Percentiles rank a stretch among this genome's conserved stretches.
Conservation (phyloP, 1,140 invertebrate genomes). For the Hyles vespertilio region DNA sequence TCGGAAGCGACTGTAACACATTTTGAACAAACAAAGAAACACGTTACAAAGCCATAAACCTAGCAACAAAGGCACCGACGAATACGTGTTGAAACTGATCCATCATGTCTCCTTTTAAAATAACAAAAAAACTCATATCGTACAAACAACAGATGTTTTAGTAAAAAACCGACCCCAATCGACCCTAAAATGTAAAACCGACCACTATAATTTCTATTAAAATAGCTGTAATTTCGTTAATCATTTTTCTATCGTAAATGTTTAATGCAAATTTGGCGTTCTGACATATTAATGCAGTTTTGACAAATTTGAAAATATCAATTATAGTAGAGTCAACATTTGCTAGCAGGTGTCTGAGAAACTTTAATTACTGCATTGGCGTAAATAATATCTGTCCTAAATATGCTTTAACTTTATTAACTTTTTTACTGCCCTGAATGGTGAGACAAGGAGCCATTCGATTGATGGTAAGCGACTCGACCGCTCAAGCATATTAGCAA, state of each 20-base stretch:
- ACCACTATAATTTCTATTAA: constrained; percentile 60
- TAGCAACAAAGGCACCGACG: constrained; percentile 69
- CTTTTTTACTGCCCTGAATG: too few species aligned
- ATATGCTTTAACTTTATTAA: too few species aligned
- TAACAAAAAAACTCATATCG: constrained; percentile 69
- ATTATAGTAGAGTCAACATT: constrained; percentile 14
- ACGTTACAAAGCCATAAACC: constrained; percentile 74
- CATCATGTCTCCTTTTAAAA: constrained; percentile 75
- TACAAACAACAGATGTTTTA: constrained; percentile 71
- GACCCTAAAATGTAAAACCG: constrained; percentile 45
- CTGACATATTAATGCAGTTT: constrained; percentile 60
- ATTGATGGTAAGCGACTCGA: too few species aligned
- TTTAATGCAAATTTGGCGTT: constrained; percentile 66
- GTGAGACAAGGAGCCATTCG: too few species aligned
- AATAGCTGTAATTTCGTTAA: constrained; percentile 63
- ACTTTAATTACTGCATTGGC: too few species aligned
- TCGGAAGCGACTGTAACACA: constrained; percentile 57
- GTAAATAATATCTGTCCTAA: too few species aligned
- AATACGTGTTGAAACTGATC: constrained; percentile 74
- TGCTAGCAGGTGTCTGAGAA: constrained; percentile 18
- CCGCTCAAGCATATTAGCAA: too few species aligned
- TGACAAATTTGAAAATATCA: constrained; percentile 48
- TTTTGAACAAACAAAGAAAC: constrained; percentile 73
- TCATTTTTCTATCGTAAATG: constrained; percentile 50
- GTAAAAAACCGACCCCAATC: constrained; percentile 59